These are phyloP conservation scores for Glossosoma conforme DNA, from an alignment of 1,140 invertebrate genomes.

Conservation along the genomic window DNA sequence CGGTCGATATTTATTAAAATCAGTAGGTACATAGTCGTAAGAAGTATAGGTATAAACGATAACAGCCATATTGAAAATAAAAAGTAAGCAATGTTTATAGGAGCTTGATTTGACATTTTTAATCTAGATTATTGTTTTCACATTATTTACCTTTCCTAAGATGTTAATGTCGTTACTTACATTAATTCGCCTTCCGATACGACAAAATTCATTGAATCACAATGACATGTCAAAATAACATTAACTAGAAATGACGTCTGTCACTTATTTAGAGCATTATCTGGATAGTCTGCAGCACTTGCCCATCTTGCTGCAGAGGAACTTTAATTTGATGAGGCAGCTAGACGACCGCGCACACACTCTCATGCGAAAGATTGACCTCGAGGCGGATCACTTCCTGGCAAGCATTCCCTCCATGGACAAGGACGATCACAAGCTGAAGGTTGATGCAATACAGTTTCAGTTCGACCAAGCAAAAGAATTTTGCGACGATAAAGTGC, in stretches of 20 bases:
- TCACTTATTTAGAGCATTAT: conserved; percentile 92
- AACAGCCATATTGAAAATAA: too few relatives aligned
- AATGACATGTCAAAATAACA: too few relatives aligned
- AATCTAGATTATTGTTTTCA: too few relatives aligned
- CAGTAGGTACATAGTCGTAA: too few relatives aligned
- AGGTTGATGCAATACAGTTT: conserved; percentile 77
- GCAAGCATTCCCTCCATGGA: conserved; percentile 49
- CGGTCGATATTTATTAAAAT: too few relatives aligned
- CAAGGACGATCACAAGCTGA: conserved; percentile 75
- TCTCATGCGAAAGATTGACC: conserved; percentile 86
- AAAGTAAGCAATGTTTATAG: too few relatives aligned
- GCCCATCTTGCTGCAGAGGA: conserved; percentile 88
- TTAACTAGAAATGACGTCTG: conserved; percentile 89
- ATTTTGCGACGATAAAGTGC: conserved; percentile 89
- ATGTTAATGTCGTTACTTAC: too few relatives aligned
- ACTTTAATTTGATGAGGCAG: conserved; percentile 94
- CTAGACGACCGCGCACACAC: conserved; percentile 85
- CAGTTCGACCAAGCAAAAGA: conserved; percentile 88
- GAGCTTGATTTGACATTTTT: too few relatives aligned
- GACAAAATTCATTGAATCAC: too few relatives aligned
- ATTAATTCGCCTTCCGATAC: too few relatives aligned
- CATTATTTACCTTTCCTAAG: too few relatives aligned
- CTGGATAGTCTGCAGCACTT: conserved; percentile 92
- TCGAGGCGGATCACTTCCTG: conserved; percentile 76
- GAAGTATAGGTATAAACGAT: too few relatives aligned